A percentile compares a stretch with the other conserved stretches of the same genome.
Evolutionary conservation across 2,113 vertebrate species (phyloP).

Genomic region (Chlorodrepanis virens): DNA sequence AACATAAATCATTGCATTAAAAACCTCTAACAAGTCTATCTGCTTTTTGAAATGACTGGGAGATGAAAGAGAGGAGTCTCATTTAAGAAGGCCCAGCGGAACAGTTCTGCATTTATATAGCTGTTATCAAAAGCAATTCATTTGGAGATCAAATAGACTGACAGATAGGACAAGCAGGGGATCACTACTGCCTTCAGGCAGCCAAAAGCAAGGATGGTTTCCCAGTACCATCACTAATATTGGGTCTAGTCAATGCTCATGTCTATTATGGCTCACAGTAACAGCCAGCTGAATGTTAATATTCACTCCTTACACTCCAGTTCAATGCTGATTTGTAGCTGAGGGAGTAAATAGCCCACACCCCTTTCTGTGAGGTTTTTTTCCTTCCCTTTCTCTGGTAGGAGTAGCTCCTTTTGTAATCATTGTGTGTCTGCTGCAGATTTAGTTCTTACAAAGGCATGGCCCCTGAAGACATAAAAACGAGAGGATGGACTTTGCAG

Average conservation of each 20-base stretch:
- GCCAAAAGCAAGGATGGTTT: conserved; percentile 74
- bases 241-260: conserved; percentile 73
- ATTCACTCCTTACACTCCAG: not conserved
- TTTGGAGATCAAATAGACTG: conserved; percentile 90
- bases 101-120: conserved; percentile 86
- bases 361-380: not conserved
- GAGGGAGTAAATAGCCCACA: not conserved
- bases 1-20: conserved; percentile 86
- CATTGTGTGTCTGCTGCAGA: not conserved
- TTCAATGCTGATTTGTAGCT: not conserved
- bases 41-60: conserved; percentile 84
- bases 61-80: conserved; percentile 85
- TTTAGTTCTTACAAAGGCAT: not conserved
- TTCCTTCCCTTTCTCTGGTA: not conserved
- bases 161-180: conserved; percentile 86
- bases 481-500: not conserved
- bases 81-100: conserved; percentile 85
- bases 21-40: conserved; percentile 85
- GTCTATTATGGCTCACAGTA: conserved; percentile 63
- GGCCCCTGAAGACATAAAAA: not conserved
- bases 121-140: conserved; percentile 91
- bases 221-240: conserved; percentile 75
- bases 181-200: conserved; percentile 82
- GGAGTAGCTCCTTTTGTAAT: not conserved
- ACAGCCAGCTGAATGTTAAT: conserved; percentile 56